Percentiles rank a stretch among this genome's conserved stretches.
These are phyloP conservation scores for Ammodytes marinus DNA, from an alignment of 2,113 vertebrate species.

Conservation along the genomic window DNA sequence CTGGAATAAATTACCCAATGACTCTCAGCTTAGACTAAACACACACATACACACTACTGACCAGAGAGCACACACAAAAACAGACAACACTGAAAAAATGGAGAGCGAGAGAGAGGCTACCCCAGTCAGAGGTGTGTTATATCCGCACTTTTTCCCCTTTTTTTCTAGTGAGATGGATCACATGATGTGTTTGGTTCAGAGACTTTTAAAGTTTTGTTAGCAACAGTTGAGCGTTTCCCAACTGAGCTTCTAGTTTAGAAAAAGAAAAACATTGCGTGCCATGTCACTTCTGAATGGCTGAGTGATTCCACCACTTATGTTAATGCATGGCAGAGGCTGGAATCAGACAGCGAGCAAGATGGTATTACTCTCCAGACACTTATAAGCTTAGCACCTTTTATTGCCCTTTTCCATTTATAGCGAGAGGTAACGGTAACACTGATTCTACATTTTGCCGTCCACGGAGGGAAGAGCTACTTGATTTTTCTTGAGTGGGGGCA, in stretches of 20 bases:
- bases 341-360: constrained; percentile 35
- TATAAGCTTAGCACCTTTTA: constrained; percentile 49
- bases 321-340: constrained; percentile 30
- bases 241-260: constrained; percentile 13
- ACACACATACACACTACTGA: constrained; percentile 62
- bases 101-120: constrained; percentile 17
- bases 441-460: constrained; percentile 19
- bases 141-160: constrained; percentile 22
- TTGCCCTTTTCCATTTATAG: constrained; percentile 34
- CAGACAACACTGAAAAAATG: constrained; percentile 60
- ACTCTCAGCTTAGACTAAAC: constrained; percentile 77
- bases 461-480: constrained; percentile 29
- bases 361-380: constrained; percentile 40
- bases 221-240: constrained; percentile 32
- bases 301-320: constrained; percentile 54
- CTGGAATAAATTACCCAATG: constrained; percentile 83
- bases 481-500: constrained; percentile 65
- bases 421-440: constrained; percentile 24
- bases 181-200: neutral
- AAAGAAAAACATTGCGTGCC: constrained; percentile 27
- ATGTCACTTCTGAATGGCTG: constrained; percentile 27
- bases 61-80: constrained; percentile 54
- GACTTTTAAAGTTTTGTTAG: constrained; percentile 7
- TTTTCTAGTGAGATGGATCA: constrained; percentile 13
- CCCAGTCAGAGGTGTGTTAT: constrained; percentile 48